A percentile compares a stretch with the other conserved stretches of the same genome.
Conservation (phyloP, 1,140 invertebrate species). For the Brachionus sp. region DNA sequence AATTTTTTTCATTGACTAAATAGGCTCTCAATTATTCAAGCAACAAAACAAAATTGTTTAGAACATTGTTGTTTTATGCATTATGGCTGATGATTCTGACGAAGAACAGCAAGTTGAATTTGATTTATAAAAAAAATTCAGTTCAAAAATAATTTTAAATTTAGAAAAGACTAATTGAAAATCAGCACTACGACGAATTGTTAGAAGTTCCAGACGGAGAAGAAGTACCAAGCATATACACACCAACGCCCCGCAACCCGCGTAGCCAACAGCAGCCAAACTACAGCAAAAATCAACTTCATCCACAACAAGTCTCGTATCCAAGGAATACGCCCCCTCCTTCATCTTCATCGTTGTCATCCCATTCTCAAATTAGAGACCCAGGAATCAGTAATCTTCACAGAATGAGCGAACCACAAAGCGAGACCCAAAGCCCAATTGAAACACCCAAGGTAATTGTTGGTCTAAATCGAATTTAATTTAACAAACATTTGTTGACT, state of each 20-base stretch:
- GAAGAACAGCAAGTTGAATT: conserved; percentile 41
- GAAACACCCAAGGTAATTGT: conserved; percentile 13
- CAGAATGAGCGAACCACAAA: background rate
- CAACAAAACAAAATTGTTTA: background rate
- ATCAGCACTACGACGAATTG: conserved; percentile 58
- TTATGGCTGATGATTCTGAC: conserved; percentile 46
- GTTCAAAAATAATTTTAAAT: background rate
- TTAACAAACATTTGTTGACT: background rate
- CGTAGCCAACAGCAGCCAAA: background rate
- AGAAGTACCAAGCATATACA: conserved; percentile 57
- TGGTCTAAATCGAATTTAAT: background rate
- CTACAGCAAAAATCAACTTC: background rate
- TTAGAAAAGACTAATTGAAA: conserved; percentile 47
- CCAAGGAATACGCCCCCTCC: conserved; percentile 6
- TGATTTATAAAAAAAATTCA: conserved; percentile 7
- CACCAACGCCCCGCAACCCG: conserved; percentile 51
- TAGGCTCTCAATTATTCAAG: conserved; percentile 4
- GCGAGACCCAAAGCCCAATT: background rate
- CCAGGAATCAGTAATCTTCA: background rate
- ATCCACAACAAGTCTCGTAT: conserved; percentile 47
- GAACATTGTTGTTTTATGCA: background rate
- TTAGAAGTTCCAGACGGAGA: conserved; percentile 53
- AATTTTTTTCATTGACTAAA: background rate
- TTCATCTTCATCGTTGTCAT: conserved; percentile 22
- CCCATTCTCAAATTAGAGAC: background rate